Conservation (phyloP, 2,797 vertebrate genomes). For the Parotocinclus haroldoi region DNA sequence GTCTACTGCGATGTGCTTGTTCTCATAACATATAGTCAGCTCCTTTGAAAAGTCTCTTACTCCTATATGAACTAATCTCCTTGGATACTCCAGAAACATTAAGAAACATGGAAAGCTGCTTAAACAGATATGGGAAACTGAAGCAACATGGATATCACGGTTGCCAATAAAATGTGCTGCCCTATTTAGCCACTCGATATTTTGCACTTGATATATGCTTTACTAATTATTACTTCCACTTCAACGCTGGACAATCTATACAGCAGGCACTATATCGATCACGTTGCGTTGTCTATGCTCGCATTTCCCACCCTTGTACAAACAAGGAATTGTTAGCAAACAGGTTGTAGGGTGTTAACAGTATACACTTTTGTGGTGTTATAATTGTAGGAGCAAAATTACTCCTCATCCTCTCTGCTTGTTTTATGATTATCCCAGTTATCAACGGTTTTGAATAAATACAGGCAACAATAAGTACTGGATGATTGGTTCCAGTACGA, state of each 20-base stretch:
- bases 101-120: constrained; percentile 20
- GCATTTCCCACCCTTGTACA: no score
- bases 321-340: no score
- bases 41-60: constrained; percentile 29
- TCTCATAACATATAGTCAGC: constrained; percentile 43
- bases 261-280: no score
- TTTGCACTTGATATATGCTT: no score
- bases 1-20: constrained; percentile 57
- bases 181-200: no score
- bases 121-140: constrained; percentile 14
- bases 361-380: constrained; percentile 27
- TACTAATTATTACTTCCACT: no score
- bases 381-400: background rate
- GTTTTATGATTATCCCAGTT: background rate
- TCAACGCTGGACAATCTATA: no score
- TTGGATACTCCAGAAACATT: constrained; percentile 5
- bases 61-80: constrained; percentile 32
- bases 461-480: background rate
- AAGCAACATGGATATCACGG: background rate
- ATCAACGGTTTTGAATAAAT: background rate
- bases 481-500: background rate
- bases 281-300: no score
- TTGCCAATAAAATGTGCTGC: no score
- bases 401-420: background rate
- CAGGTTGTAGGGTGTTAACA: no score